Base-by-base conservation (phyloP, 2,797 vertebrate species). In the Coendou prehensilis region DNA sequence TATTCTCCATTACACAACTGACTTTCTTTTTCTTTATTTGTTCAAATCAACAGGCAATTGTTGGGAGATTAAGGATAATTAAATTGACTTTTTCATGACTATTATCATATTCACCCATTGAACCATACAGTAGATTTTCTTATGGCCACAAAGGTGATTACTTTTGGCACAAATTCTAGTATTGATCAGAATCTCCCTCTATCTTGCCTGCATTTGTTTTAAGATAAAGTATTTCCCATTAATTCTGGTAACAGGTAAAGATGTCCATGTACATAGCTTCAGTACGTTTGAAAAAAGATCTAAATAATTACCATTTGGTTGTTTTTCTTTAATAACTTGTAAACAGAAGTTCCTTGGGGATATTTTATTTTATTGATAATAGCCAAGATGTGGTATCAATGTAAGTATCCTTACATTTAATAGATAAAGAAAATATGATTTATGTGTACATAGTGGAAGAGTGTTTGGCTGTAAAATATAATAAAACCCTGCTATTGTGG, bases 51-150 rank as follows among this genome's bases (percentile, higher is more conserved):
- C 37, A 61, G 47, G 47, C 76, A 84, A 61, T 69, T 64, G 18
- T 52, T 75, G 47, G 13, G 22, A 91, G 45, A 83, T 59, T 52
- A 73, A 86, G 30, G 80, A 87, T 93, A 97, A 96, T 96, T 83
- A 95, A 88, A 89, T 23, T 86, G 41, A 96, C 37, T 50, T 93
- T 64, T 80, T 91, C 69, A 10, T 52, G 59, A 76, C 13, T 52
- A 56, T 9, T 59, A 18, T 28, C n/a, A 85, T 22, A 50, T 41
- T 82, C n/a, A 52, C 17, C 20, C 50, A 73, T 1, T 84, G 75
- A 93, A 87, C 9, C 10, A 52, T 14, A 82, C 1, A 61, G 9
- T 4, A 59, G n/a, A 76, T 69, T 89, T 96, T 78, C 30, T 87
- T 78, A 64, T 14, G 2, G 3, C n/a, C 23, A 78, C 30, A 87